A percentile compares a stretch with the other conserved stretches of the same genome.
Evolutionary conservation across 2,797 vertebrate species (phyloP).

Genomic region (Setipinna tenuifilis): DNA sequence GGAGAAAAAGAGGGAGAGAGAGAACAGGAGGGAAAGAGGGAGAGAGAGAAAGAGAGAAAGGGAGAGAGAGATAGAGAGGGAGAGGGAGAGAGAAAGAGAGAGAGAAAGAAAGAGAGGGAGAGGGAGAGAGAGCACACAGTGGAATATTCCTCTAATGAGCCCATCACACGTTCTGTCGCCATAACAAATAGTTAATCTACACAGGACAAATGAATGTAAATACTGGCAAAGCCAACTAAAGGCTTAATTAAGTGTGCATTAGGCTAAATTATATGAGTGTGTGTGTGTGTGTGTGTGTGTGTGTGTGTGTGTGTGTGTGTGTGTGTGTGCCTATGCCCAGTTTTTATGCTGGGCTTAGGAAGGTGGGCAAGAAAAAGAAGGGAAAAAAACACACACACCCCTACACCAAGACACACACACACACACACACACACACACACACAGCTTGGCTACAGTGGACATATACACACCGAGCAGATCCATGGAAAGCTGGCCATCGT

Average conservation of each 20-base stretch:
- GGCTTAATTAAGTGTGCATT: constrained; percentile 41
- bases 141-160: no score
- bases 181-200: constrained; percentile 63
- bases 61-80: no score
- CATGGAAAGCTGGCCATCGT: constrained; percentile 63
- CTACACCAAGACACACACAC: background rate
- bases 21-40: no score
- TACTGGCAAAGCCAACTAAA: constrained; percentile 41
- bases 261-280: background rate
- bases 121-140: no score
- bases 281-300: no score
- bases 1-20: no score
- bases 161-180: background rate
- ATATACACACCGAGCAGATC: constrained; percentile 62
- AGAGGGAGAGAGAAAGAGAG: no score
- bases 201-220: constrained; percentile 56
- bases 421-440: background rate
- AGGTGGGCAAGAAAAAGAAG: background rate
- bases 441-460: background rate
- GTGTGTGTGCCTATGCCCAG: background rate
- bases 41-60: no score
- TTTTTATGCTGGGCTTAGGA: background rate
- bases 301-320: no score
- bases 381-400: no score
- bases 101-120: no score